These are phyloP conservation scores for Steinernema scapterisci DNA, from an alignment of 2,888 invertebrate genomes.

Conservation along the genomic window DNA sequence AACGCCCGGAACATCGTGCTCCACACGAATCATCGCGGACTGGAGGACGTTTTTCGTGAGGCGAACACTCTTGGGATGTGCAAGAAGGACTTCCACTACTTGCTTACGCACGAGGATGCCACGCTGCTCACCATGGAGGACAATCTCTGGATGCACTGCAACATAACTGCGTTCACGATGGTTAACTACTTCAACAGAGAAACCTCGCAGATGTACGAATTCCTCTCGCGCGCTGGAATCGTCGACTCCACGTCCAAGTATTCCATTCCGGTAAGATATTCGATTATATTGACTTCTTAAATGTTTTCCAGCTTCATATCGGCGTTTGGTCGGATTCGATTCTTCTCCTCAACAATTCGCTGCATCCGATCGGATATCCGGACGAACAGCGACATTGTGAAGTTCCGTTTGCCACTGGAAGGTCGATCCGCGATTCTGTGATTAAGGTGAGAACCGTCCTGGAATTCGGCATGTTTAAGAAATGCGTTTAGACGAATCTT, in stretches of 20 bases:
- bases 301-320: background rate
- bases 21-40: conserved; percentile 6
- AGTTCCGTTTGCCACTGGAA: conserved; percentile 8
- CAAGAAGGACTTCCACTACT: conserved; percentile 17
- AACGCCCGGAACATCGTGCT: conserved; percentile 20
- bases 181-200: conserved; percentile 38
- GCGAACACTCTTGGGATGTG: conserved; percentile 19
- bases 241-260: conserved; percentile 6
- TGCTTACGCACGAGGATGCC: background rate
- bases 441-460: conserved; percentile 18
- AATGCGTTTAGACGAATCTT: conserved; percentile 35
- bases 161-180: conserved; percentile 42
- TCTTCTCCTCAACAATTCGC: conserved; percentile 5
- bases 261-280: conserved; percentile 1
- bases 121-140: conserved; percentile 16
- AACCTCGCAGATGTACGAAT: conserved; percentile 15
- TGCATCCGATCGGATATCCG: conserved; percentile 20
- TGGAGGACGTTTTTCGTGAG: background rate
- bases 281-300: background rate
- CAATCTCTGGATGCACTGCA: conserved; percentile 36
- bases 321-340: conserved; percentile 14
- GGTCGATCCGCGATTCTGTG: conserved; percentile 1
- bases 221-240: conserved; percentile 29
- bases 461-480: conserved; percentile 38
- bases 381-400: conserved; percentile 14